A percentile compares a stretch with the other conserved stretches of the same genome.
Evolutionary conservation across 2,113 vertebrate genomes (phyloP).

Genomic region (Sigmodon hispidus): DNA sequence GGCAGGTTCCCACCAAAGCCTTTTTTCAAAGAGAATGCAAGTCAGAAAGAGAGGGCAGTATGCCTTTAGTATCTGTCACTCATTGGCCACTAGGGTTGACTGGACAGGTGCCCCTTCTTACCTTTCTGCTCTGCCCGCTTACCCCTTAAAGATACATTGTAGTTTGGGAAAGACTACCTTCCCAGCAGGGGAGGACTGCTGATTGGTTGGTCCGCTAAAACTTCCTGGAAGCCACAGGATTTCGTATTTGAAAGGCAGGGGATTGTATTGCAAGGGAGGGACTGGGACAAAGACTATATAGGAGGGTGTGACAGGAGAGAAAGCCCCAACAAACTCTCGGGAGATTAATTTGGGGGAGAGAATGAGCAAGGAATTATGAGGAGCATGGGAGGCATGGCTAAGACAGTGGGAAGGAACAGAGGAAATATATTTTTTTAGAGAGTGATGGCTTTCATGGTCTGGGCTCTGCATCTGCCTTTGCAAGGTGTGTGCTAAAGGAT

Average conservation of each 20-base stretch:
- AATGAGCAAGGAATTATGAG: too few species aligned
- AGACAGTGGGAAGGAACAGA: not conserved
- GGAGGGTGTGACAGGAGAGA: not conserved
- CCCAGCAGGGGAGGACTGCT: not conserved
- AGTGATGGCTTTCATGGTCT: not conserved
- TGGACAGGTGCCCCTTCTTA: not conserved
- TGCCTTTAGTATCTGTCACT: not conserved
- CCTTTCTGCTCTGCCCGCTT: accelerated
- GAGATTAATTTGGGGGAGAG: not conserved
- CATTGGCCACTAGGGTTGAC: not conserved
- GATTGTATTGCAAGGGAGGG: not conserved
- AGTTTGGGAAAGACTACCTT: not conserved
- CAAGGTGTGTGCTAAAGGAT: accelerated
- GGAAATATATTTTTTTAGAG: not conserved
- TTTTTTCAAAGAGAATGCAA: not conserved
- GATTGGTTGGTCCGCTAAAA: not conserved
- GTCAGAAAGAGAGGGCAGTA: not conserved
- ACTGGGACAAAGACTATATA: not conserved
- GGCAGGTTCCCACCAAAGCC: not conserved
- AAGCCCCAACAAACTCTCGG: not conserved
- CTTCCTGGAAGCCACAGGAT: not conserved
- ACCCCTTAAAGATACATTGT: not conserved
- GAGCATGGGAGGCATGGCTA: not conserved
- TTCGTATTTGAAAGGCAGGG: not conserved
- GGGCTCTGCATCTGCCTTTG: not conserved